A percentile compares a stretch with the other conserved stretches of the same genome.
These are phyloP conservation scores for Drosophila pandora DNA, from an alignment of 1,140 invertebrate genomes.

Conservation along the genomic window DNA sequence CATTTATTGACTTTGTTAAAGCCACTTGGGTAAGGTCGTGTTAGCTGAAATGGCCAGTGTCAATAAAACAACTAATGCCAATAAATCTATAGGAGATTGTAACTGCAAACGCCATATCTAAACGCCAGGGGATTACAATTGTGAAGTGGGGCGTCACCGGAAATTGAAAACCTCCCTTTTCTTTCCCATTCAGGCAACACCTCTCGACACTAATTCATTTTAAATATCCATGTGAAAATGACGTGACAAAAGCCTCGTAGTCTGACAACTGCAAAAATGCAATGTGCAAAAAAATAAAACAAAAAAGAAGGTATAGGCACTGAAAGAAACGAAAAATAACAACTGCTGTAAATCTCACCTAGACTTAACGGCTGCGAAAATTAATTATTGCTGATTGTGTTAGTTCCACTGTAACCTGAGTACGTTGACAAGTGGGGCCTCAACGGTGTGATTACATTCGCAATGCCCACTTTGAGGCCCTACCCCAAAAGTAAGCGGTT, in stretches of 20 bases:
- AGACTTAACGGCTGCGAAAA: conserved; percentile 67
- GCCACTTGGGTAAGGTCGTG: not conserved
- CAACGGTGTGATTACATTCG: conserved; percentile 44
- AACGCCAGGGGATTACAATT: conserved; percentile 9
- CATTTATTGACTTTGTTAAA: conserved; percentile 13
- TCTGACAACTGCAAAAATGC: conserved; percentile 34
- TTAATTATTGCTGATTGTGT: conserved; percentile 61
- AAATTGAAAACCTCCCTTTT: conserved; percentile 11
- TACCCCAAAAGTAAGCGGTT: not conserved
- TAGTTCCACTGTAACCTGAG: conserved; percentile 15
- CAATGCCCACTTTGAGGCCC: conserved; percentile 7
- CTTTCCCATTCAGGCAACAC: not conserved
- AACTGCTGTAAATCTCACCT: conserved; percentile 29
- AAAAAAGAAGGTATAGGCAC: not conserved
- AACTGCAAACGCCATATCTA: conserved; percentile 1
- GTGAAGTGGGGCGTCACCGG: conserved; percentile 22
- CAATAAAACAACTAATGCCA: conserved; percentile 1
- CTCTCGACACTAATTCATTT: conserved; percentile 12
- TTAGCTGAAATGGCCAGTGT: too few species aligned
- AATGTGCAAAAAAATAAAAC: conserved; percentile 6
- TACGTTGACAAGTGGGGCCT: conserved; percentile 27
- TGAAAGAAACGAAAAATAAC: not conserved
- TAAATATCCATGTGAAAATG: conserved; percentile 34
- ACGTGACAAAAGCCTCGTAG: conserved; percentile 57
- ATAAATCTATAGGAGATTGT: conserved; percentile 6